These are phyloP conservation scores for Phrynocephalus guinanensis DNA, from an alignment of 2,797 vertebrate genomes.

Conservation along the genomic window DNA sequence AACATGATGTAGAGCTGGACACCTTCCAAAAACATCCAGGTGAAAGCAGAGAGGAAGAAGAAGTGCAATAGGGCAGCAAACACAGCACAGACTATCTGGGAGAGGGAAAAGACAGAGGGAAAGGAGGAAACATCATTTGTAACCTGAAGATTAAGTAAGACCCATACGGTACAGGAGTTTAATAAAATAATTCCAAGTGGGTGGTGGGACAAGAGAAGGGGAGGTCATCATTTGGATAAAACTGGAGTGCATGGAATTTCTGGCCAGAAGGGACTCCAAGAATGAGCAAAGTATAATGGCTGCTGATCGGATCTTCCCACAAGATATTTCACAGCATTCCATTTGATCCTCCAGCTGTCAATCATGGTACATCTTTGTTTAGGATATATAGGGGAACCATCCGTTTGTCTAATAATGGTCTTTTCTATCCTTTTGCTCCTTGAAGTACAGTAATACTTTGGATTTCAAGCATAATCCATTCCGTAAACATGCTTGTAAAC, in stretches of 20 bases:
- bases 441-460: too few species aligned
- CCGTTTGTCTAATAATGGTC: not conserved
- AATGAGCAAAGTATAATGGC: not conserved
- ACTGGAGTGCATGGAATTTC: not conserved
- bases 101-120: conserved; percentile 10
- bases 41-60: conserved; percentile 98
- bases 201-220: not conserved
- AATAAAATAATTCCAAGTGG: not conserved
- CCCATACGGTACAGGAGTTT: too few species aligned
- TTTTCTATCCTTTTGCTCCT: not conserved
- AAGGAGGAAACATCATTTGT: conserved; percentile 17
- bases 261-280: not conserved
- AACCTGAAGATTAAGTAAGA: not conserved
- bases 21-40: conserved; percentile 99
- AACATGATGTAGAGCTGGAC: conserved; percentile 99
- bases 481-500: too few species aligned
- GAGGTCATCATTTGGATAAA: not conserved
- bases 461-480: too few species aligned
- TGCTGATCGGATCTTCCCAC: not conserved
- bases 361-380: not conserved
- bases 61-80: conserved; percentile 97
- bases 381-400: not conserved
- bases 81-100: conserved; percentile 93
- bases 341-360: not conserved
- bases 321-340: not conserved